Conservation (phyloP, 2,888 invertebrate species). For the Erannis defoliaria region DNA sequence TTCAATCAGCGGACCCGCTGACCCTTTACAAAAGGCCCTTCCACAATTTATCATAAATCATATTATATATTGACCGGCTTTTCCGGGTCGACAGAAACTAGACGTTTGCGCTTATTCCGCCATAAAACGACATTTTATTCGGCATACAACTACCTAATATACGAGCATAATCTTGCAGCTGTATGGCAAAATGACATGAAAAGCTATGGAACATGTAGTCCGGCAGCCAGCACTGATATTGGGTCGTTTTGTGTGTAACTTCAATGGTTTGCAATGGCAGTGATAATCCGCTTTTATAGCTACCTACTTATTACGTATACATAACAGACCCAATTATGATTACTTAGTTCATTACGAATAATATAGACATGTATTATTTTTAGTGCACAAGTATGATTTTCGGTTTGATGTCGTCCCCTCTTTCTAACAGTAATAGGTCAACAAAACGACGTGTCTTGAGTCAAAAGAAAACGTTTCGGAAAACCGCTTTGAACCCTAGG, state of each 20-base stretch:
- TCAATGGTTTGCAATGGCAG: background rate
- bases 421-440: no score
- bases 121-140: constrained; percentile 28
- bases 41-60: constrained; percentile 37
- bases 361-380: no score
- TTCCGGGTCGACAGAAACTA: constrained; percentile 38
- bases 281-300: background rate
- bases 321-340: background rate
- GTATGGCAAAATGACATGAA: constrained; percentile 8
- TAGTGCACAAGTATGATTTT: no score
- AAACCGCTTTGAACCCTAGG: no score
- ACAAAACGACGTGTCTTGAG: no score
- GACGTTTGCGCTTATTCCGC: constrained; percentile 32
- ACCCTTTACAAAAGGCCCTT: constrained; percentile 28
- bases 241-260: background rate
- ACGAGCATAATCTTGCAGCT: background rate
- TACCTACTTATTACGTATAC: background rate
- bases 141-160: constrained; percentile 17
- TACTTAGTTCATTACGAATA: no score
- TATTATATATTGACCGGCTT: constrained; percentile 36
- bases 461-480: no score
- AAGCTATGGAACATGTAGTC: background rate
- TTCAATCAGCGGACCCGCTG: constrained; percentile 33
- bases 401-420: no score
- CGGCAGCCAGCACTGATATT: background rate